Evolutionary conservation across 2,797 vertebrate genomes (phyloP).

Genomic region (Poeciliopsis presidionis): DNA sequence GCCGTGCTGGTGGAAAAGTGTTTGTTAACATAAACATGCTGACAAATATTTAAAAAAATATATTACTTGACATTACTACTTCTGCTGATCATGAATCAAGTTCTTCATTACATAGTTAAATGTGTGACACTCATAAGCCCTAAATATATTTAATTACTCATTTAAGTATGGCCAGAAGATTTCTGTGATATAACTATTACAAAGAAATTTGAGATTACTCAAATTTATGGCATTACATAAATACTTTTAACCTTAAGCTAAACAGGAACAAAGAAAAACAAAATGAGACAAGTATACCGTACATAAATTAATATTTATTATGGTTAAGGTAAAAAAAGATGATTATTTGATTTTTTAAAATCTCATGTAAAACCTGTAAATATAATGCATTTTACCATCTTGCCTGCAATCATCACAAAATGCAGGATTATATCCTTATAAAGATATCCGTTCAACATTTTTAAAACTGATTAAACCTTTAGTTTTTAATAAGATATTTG

Average conservation of each 20-base stretch:
- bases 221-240: not conserved
- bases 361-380: not conserved
- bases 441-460: not conserved
- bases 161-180: slow-evolving; percentile 13
- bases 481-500: slow-evolving; percentile 23
- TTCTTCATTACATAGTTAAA: slow-evolving; percentile 22
- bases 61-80: not conserved
- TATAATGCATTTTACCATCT: not conserved
- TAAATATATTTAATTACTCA: not conserved
- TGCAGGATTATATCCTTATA: not conserved
- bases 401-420: not conserved
- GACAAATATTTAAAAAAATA: not conserved
- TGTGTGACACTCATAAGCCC: slow-evolving; percentile 7
- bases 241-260: slow-evolving; percentile 12
- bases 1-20: slow-evolving; percentile 18
- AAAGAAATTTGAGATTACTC: slow-evolving; percentile 1
- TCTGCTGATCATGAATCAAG: slow-evolving; percentile 4
- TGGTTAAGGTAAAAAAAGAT: not conserved
- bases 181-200: not conserved
- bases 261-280: not conserved
- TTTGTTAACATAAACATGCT: slow-evolving; percentile 33
- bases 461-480: not conserved
- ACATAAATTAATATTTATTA: not conserved
- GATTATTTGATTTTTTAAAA: not conserved
- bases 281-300: not conserved